A percentile compares a stretch with the other conserved stretches of the same genome.
Conservation (phyloP, 1,140 invertebrate species). For the Oncopodura yosiiana region DNA sequence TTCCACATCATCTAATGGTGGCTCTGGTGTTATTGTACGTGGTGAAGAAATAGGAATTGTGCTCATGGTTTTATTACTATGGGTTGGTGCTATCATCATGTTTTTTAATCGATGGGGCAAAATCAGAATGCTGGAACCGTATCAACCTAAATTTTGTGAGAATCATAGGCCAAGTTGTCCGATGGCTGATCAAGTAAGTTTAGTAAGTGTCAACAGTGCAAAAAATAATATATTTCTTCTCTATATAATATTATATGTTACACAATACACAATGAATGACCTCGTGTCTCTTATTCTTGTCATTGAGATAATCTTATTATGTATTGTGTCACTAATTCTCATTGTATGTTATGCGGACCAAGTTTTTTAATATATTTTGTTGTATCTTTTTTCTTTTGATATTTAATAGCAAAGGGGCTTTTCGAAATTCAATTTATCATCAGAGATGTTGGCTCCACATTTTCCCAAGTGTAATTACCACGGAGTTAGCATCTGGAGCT, state of each 20-base stretch:
- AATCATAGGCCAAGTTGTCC: constrained; percentile 60
- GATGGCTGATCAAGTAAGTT: constrained; percentile 46
- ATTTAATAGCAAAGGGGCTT: constrained; percentile 18
- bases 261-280: neutral
- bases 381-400: constrained; percentile 1
- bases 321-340: too few species aligned
- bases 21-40: constrained; percentile 51
- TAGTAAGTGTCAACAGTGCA: neutral
- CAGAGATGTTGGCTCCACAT: constrained; percentile 28
- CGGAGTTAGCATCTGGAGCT: constrained; percentile 10
- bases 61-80: constrained; percentile 58
- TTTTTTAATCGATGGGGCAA: constrained; percentile 80
- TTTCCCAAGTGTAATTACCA: constrained; percentile 35
- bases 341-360: neutral
- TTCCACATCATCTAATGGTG: too few species aligned
- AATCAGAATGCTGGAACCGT: constrained; percentile 72
- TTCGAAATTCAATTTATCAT: constrained; percentile 34
- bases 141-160: constrained; percentile 68
- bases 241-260: neutral
- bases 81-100: constrained; percentile 64
- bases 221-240: neutral
- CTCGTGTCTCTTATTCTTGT: too few species aligned
- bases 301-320: too few species aligned
- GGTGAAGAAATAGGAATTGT: constrained; percentile 69
- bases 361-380: neutral